These are phyloP conservation scores for Noctua fimbriata DNA, from an alignment of 2,888 invertebrate species.

Conservation along the genomic window DNA sequence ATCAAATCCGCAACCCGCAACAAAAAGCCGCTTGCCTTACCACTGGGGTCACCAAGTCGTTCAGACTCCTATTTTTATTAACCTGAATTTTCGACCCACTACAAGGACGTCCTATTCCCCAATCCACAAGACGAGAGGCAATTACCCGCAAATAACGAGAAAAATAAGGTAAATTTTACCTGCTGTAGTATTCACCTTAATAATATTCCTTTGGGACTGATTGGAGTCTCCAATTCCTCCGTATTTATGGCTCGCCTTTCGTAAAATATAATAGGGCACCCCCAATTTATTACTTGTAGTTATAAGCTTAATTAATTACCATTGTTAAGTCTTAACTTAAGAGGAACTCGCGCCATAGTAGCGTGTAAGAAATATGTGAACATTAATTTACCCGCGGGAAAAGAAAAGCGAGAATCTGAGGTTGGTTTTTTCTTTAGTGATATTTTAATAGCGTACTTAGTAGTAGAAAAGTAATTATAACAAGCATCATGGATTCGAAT, in stretches of 20 bases:
- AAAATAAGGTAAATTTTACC: constrained; percentile 40
- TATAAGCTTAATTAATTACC: constrained; percentile 48
- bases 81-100: not conserved
- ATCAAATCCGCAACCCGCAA: not conserved
- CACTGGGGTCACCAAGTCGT: not conserved
- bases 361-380: constrained; percentile 24
- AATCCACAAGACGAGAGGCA: constrained; percentile 27
- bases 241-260: constrained; percentile 36
- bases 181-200: constrained; percentile 14
- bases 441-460: too few species aligned
- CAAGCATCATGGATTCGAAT: not conserved
- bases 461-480: not conserved
- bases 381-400: constrained; percentile 8
- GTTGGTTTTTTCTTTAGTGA: not conserved
- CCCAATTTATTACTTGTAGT: constrained; percentile 32
- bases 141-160: constrained; percentile 40
- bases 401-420: not conserved
- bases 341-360: constrained; percentile 15
- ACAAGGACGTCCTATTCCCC: constrained; percentile 13
- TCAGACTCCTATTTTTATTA: constrained; percentile 5
- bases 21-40: not conserved
- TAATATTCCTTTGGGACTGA: constrained; percentile 33
- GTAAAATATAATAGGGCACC: constrained; percentile 30
- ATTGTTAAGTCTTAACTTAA: constrained; percentile 19
- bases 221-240: constrained; percentile 19